A percentile compares a stretch with the other conserved stretches of the same genome.
phyloP scores from a whole-genome alignment of 2,888 invertebrate species.

The Pimpla rufipes region DNA sequence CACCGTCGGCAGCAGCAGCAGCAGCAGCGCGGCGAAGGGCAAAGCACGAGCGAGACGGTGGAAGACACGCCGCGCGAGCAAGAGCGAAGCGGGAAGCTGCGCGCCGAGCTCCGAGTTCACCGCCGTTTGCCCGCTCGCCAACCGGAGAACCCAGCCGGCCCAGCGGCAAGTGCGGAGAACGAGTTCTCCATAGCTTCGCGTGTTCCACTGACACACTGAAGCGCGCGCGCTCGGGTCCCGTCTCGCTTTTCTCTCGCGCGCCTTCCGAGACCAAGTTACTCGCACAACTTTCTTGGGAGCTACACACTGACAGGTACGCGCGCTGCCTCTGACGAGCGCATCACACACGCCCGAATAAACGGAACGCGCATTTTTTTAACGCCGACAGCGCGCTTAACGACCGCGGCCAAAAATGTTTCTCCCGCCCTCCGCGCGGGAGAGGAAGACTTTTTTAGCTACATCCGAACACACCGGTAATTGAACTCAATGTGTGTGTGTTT shows the following conservation, averaged over 20 bases:
- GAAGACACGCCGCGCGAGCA: conserved; percentile 20
- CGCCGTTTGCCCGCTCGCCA: conserved; percentile 53
- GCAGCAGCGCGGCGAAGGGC: conserved; percentile 44
- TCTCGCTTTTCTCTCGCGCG: conserved; percentile 14
- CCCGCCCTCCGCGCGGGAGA: no score
- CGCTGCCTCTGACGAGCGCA: not conserved
- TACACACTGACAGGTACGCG: not conserved
- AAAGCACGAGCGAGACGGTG: conserved; percentile 56
- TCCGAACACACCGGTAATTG: no score
- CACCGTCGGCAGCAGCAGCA: conserved; percentile 21
- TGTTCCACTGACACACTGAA: conserved; percentile 79
- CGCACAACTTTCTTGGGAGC: conserved; percentile 60
- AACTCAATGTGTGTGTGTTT: not conserved
- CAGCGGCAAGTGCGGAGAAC: conserved; percentile 66
- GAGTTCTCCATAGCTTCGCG: conserved; percentile 69
- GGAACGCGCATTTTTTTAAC: not conserved
- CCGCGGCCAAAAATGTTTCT: not conserved
- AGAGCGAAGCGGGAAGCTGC: conserved; percentile 52
- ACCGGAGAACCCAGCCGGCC: no score
- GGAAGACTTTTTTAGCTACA: no score
- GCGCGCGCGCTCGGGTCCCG: conserved; percentile 58
- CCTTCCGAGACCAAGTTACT: conserved; percentile 40
- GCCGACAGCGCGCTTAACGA: not conserved
- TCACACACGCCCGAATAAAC: not conserved
- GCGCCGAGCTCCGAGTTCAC: conserved; percentile 48